Evolutionary conservation across 2,113 vertebrate species (phyloP).

Genomic region (Lethenteron camtschaticum): DNA sequence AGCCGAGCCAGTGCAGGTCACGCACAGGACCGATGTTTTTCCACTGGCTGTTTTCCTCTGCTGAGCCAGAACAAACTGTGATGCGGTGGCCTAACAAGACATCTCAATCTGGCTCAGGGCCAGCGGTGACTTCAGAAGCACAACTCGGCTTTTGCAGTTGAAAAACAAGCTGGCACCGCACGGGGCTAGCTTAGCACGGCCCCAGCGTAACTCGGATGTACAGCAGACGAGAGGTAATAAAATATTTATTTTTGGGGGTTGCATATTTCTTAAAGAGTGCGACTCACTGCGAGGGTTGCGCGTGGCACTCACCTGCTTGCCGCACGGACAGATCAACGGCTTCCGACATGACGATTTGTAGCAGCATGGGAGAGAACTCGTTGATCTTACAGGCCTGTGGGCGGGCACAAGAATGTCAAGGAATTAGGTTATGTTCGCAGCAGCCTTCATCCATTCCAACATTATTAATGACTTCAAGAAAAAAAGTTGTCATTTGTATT

Average conservation of each 20-base stretch:
- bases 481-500: neutral
- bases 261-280: constrained; percentile 12
- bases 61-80: too few species aligned
- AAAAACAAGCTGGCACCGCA: too few species aligned
- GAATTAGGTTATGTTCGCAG: neutral
- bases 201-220: constrained; percentile 12
- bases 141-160: constrained; percentile 10
- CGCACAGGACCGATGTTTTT: too few species aligned
- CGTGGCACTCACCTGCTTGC: constrained; percentile 54
- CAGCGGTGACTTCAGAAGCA: constrained; percentile 9
- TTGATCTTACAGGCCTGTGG: constrained; percentile 94
- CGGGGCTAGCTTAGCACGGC: constrained; percentile 7
- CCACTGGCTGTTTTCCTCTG: too few species aligned
- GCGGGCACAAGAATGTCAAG: constrained; percentile 9
- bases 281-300: constrained; percentile 4
- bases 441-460: neutral
- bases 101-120: too few species aligned
- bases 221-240: constrained; percentile 15
- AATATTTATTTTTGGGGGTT: constrained; percentile 15
- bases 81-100: too few species aligned
- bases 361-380: constrained; percentile 83
- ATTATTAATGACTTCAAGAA: neutral
- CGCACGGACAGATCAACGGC: constrained; percentile 90
- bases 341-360: constrained; percentile 82
- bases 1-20: too few species aligned